phyloP scores from a whole-genome alignment of 2,113 vertebrate genomes.

The Dicrurus megarhynchus region DNA sequence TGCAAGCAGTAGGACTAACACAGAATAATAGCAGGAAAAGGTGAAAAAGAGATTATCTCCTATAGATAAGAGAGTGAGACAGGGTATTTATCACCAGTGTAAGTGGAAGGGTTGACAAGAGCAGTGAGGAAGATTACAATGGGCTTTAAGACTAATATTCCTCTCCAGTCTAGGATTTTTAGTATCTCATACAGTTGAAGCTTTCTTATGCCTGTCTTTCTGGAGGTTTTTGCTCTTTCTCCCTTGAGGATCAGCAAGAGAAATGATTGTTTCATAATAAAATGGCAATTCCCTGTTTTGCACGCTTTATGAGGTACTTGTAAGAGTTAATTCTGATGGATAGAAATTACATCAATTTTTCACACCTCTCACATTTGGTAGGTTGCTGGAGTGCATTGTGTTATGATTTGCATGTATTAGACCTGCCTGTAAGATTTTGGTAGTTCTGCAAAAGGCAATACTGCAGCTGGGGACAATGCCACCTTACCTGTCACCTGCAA shows the following conservation, averaged over 20 bases:
- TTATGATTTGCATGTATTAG: not conserved
- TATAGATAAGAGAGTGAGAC: not conserved
- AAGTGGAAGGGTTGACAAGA: not conserved
- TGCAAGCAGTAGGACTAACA: not conserved
- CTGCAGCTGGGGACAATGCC: not conserved
- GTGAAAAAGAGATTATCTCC: not conserved
- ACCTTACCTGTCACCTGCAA: not conserved
- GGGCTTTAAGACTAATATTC: not conserved
- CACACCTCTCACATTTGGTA: not conserved
- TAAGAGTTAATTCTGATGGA: not conserved
- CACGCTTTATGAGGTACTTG: not conserved
- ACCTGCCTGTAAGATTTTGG: not conserved
- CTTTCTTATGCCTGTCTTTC: not conserved
- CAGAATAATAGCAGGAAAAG: not conserved
- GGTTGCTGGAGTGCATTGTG: not conserved
- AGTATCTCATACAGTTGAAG: not conserved
- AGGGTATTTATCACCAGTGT: not conserved
- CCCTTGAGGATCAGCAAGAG: not conserved
- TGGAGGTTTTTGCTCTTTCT: not conserved
- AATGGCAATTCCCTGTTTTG: not conserved
- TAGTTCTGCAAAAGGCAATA: not conserved
- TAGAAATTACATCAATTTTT: not conserved
- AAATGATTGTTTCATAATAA: not conserved
- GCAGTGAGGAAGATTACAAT: not conserved
- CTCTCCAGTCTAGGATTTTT: not conserved